phyloP scores from a whole-genome alignment of 2,797 vertebrate genomes.

The Mycteria americana region DNA sequence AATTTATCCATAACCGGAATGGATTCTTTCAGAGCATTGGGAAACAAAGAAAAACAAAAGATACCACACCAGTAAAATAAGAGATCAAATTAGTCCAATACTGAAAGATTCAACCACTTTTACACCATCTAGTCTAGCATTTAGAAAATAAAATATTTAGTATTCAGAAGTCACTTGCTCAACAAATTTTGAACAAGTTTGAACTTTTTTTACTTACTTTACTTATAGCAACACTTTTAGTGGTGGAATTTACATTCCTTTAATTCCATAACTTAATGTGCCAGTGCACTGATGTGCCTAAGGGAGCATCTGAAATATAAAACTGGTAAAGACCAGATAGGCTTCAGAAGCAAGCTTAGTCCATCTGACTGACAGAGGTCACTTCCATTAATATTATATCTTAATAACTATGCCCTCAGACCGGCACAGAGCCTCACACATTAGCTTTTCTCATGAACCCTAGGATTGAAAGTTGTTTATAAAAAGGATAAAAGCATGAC shows the following conservation, averaged over 20 bases:
- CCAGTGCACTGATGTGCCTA: background rate
- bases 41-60: background rate
- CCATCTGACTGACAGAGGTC: conserved; percentile 35
- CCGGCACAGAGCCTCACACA: background rate
- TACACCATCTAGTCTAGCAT: background rate
- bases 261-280: background rate
- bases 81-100: background rate
- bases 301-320: conserved; percentile 14
- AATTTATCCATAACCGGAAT: background rate
- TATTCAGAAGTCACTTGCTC: background rate
- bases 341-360: conserved; percentile 36
- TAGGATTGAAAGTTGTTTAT: conserved; percentile 44
- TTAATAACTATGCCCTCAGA: conserved; percentile 21
- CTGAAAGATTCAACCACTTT: background rate
- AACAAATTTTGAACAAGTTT: background rate
- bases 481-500: conserved; percentile 20
- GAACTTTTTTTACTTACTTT: background rate
- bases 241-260: conserved; percentile 3
- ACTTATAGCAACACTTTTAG: background rate
- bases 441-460: conserved; percentile 42
- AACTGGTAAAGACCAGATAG: background rate
- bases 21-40: background rate
- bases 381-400: conserved; percentile 56
- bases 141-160: background rate
- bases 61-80: background rate